A percentile compares a stretch with the other conserved stretches of the same genome.
Conservation (phyloP, 2,113 vertebrate genomes). For the Rallus limicola region DNA sequence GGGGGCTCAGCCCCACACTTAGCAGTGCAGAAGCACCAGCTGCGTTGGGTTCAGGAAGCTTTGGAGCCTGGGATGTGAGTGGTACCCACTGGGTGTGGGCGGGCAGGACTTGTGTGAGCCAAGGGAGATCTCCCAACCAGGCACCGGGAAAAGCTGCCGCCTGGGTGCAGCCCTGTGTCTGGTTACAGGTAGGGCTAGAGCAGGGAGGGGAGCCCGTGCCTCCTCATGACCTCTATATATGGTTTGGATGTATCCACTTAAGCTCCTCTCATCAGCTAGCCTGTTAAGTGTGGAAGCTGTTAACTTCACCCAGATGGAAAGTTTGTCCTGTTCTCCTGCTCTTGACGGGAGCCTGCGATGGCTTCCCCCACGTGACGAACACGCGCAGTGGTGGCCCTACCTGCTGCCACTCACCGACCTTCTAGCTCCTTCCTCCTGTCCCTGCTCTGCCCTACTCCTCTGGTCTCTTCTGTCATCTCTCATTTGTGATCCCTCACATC, state of each 20-base stretch:
- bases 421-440: neutral
- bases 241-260: neutral
- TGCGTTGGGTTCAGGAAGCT: rapidly evolving
- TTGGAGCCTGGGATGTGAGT: rapidly evolving
- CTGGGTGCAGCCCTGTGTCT: neutral
- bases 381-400: neutral
- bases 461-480: neutral
- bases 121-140: rapidly evolving
- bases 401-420: rapidly evolving
- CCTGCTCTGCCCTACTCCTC: neutral
- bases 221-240: neutral
- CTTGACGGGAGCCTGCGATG: neutral
- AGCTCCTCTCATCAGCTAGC: neutral
- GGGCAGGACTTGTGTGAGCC: rapidly evolving
- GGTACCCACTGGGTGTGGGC: rapidly evolving
- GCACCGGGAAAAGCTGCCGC: neutral
- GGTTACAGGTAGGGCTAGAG: neutral
- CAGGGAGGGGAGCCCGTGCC: rapidly evolving
- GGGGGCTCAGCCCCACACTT: rapidly evolving
- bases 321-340: rapidly evolving
- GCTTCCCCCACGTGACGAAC: rapidly evolving
- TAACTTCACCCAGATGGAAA: neutral
- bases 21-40: neutral
- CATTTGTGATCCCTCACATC: neutral
- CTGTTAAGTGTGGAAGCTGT: neutral